Evolutionary conservation across 2,888 invertebrate species (phyloP).

Genomic region (Aphidoletes aphidimyza): DNA sequence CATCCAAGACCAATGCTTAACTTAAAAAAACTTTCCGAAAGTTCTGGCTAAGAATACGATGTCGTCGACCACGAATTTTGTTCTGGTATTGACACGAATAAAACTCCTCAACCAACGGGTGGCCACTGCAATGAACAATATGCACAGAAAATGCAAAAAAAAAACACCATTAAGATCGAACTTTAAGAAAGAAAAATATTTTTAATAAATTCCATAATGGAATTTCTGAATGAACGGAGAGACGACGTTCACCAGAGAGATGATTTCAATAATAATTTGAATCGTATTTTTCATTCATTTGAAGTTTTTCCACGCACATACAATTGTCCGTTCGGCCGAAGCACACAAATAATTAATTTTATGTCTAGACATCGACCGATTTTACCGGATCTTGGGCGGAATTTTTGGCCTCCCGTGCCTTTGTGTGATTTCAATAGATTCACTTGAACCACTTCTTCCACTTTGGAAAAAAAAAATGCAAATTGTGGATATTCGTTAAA

Average conservation of each 20-base stretch:
- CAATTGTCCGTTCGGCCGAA: neutral
- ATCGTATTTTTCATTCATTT: neutral
- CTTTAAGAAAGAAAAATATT: too few relatives aligned
- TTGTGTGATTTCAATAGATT: neutral
- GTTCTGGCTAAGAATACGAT: too few relatives aligned
- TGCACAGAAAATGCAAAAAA: neutral
- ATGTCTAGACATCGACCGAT: slow-evolving; percentile 29
- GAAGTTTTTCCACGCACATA: neutral
- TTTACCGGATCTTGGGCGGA: neutral
- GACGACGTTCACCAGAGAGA: too few relatives aligned
- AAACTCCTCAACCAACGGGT: slow-evolving; percentile 11
- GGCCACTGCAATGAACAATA: neutral
- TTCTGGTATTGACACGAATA: neutral
- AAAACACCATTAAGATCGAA: slow-evolving; percentile 2
- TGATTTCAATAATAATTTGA: too few relatives aligned
- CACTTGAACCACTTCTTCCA: neutral
- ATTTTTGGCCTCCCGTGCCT: neutral
- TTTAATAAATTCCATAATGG: neutral
- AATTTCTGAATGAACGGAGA: too few relatives aligned
- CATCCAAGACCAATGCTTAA: neutral
- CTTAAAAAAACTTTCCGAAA: neutral
- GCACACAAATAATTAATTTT: slow-evolving; percentile 24
- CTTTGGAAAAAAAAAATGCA: too few relatives aligned
- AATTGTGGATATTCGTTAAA: neutral
- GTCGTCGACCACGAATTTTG: too few relatives aligned